Evolutionary conservation across 2,888 invertebrate genomes (phyloP).

Genomic region (Thymelicus lineola): DNA sequence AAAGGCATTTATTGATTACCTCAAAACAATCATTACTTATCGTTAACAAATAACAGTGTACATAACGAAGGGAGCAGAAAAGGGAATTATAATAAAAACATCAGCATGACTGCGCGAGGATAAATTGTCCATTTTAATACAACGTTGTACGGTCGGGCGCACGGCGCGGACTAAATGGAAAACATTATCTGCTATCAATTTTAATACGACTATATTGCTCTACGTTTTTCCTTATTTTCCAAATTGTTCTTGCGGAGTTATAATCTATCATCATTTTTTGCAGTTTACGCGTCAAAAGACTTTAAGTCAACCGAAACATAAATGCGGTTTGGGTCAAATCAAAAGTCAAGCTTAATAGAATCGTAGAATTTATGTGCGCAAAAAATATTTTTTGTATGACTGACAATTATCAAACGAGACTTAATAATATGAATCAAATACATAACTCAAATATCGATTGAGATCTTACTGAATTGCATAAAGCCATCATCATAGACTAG

Average conservation of each 20-base stretch:
- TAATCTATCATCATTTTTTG: neutral
- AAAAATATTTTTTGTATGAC: too few species aligned
- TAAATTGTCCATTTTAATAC: slow-evolving; percentile 28
- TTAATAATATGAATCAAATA: too few species aligned
- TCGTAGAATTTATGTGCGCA: too few species aligned
- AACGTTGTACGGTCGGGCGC: slow-evolving; percentile 14
- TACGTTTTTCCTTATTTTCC: slow-evolving; percentile 11
- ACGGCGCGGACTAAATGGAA: slow-evolving; percentile 26
- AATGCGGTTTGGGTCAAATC: too few species aligned
- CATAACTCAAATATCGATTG: too few species aligned
- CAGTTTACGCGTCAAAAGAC: too few species aligned
- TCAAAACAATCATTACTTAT: neutral
- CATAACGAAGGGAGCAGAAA: neutral
- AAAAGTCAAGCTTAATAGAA: too few species aligned
- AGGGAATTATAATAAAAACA: slow-evolving; percentile 31
- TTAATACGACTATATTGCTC: slow-evolving; percentile 24
- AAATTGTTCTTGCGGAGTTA: neutral
- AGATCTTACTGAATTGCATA: too few species aligned
- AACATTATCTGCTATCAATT: slow-evolving; percentile 34
- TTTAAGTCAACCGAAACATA: too few species aligned
- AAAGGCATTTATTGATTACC: neutral
- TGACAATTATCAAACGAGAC: too few species aligned
- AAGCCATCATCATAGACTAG: too few species aligned
- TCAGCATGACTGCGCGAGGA: slow-evolving; percentile 21
- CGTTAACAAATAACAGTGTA: neutral